These are phyloP conservation scores for Didymodactylos carnosus DNA, from an alignment of 2,888 invertebrate species.

Conservation along the genomic window DNA sequence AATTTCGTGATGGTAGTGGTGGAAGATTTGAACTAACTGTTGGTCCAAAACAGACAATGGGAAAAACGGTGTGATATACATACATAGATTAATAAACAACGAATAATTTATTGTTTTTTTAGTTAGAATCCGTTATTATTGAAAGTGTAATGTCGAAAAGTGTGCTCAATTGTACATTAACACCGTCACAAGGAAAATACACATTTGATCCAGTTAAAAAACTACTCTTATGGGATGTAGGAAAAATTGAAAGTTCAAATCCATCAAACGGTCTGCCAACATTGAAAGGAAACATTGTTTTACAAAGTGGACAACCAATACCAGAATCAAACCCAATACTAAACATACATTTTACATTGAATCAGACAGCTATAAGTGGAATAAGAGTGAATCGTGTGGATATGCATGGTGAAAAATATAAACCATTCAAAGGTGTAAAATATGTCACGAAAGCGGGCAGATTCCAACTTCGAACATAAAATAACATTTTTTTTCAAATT, in stretches of 20 bases:
- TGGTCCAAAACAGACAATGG: slow-evolving; percentile 91
- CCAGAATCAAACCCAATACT: slow-evolving; percentile 62
- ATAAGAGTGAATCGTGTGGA: slow-evolving; percentile 85
- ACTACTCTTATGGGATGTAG: slow-evolving; percentile 81
- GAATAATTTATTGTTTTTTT: slow-evolving; percentile 23
- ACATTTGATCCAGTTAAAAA: slow-evolving; percentile 93
- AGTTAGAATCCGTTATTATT: slow-evolving; percentile 60
- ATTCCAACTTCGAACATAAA: slow-evolving; percentile 64
- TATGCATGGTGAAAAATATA: slow-evolving; percentile 98
- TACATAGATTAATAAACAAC: neutral
- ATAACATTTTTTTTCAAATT: neutral
- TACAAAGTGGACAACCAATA: slow-evolving; percentile 49
- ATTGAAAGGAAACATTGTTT: slow-evolving; percentile 32
- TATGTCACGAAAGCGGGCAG: slow-evolving; percentile 89
- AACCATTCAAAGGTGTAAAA: slow-evolving; percentile 97
- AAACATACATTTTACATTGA: slow-evolving; percentile 51
- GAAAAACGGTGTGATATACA: slow-evolving; percentile 52
- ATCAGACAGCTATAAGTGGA: slow-evolving; percentile 79
- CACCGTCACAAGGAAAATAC: slow-evolving; percentile 84
- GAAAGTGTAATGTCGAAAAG: slow-evolving; percentile 92
- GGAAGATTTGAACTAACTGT: slow-evolving; percentile 79
- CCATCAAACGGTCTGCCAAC: slow-evolving; percentile 49
- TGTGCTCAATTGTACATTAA: slow-evolving; percentile 75
- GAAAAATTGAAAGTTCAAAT: slow-evolving; percentile 55
- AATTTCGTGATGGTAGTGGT: slow-evolving; percentile 48